These are phyloP conservation scores for Drosophila sp. DNA, from an alignment of 1,140 invertebrate species.

Conservation along the genomic window DNA sequence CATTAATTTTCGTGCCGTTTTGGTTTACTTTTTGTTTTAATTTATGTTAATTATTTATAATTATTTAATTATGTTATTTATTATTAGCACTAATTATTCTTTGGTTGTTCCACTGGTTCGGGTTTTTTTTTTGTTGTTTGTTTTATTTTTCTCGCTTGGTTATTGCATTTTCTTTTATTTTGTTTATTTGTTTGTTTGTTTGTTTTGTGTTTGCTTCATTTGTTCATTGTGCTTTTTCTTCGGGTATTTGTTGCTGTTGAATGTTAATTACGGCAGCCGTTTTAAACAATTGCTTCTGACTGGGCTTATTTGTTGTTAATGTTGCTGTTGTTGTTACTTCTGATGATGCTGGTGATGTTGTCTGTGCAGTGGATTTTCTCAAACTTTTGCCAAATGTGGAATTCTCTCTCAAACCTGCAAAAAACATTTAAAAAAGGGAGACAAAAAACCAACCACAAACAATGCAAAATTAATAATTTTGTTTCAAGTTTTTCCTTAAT, in stretches of 20 bases:
- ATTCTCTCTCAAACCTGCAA: slow-evolving; percentile 69
- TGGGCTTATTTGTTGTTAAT: slow-evolving; percentile 53
- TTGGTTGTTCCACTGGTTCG: slow-evolving; percentile 83
- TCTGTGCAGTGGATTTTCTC: slow-evolving; percentile 54
- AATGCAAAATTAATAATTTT: slow-evolving; percentile 27
- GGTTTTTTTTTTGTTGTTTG: slow-evolving; percentile 56
- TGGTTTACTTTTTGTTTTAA: slow-evolving; percentile 65
- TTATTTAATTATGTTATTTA: slow-evolving; percentile 69
- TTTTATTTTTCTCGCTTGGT: slow-evolving; percentile 63
- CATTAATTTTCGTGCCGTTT: slow-evolving; percentile 47
- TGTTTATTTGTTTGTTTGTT: neutral
- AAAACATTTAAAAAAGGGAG: slow-evolving; percentile 1
- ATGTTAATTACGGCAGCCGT: slow-evolving; percentile 69
- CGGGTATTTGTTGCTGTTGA: slow-evolving; percentile 57
- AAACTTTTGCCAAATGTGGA: slow-evolving; percentile 80
- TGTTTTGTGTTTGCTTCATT: slow-evolving; percentile 2
- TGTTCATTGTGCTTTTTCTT: slow-evolving; percentile 78
- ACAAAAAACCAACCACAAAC: neutral
- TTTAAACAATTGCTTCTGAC: slow-evolving; percentile 72
- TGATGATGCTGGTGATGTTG: slow-evolving; percentile 73
- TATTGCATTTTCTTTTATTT: slow-evolving; percentile 49
- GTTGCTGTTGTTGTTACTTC: slow-evolving; percentile 37
- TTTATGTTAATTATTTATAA: slow-evolving; percentile 75
- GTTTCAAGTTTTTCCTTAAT: neutral
- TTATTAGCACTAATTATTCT: slow-evolving; percentile 83